phyloP scores from a whole-genome alignment of 2,113 vertebrate genomes.

The Plestiodon gilberti region DNA sequence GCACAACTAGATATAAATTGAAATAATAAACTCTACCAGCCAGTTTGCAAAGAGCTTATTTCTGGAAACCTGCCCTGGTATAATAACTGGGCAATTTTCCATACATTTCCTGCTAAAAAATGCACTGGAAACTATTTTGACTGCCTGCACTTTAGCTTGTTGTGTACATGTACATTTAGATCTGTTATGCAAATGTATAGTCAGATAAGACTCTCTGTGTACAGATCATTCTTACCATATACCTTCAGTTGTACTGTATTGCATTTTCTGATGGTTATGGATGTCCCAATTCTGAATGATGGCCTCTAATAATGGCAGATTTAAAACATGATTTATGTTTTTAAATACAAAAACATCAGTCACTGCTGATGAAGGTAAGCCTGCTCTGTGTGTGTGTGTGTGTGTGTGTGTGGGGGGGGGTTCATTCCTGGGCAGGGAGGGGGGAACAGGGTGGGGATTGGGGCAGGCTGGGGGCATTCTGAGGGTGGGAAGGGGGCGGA shows the following conservation, averaged over 20 bases:
- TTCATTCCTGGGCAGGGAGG: no score
- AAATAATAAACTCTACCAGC: not conserved
- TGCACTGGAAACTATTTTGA: not conserved
- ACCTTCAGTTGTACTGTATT: not conserved
- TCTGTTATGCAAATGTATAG: not conserved
- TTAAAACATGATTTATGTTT: no score
- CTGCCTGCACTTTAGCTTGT: not conserved
- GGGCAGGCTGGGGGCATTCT: no score
- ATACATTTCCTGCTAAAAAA: not conserved
- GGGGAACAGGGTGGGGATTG: no score
- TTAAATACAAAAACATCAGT: not conserved
- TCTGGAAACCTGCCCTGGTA: not conserved
- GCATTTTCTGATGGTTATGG: not conserved
- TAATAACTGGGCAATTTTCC: rapidly evolving
- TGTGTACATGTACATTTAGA: not conserved
- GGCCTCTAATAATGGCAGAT: no score
- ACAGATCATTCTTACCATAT: no score
- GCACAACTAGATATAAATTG: not conserved
- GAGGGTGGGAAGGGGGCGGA: no score
- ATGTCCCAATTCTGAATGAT: not conserved
- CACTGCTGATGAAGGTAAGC: no score
- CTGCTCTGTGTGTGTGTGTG: no score
- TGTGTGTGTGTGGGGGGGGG: no score
- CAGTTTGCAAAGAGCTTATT: not conserved
- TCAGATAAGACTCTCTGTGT: not conserved